Evolutionary conservation across 2,113 vertebrate genomes (phyloP).

Genomic region (Pituophis catenifer): DNA sequence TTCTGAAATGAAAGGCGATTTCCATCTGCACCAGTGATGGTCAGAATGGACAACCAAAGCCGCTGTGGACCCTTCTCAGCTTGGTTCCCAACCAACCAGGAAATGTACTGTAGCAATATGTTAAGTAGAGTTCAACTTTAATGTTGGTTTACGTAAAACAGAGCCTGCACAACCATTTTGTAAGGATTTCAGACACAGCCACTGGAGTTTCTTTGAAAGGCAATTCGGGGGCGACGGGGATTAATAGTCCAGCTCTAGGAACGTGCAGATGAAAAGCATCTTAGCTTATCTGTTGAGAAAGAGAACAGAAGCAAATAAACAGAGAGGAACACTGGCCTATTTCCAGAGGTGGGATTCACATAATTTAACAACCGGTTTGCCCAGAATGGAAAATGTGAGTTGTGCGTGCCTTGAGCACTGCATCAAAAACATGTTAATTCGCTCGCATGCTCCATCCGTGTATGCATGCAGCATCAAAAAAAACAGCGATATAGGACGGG

Average conservation of each 20-base stretch:
- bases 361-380: no score
- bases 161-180: not conserved
- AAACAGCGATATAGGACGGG: no score
- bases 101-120: not conserved
- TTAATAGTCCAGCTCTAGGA: constrained; percentile 16
- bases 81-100: not conserved
- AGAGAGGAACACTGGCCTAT: not conserved
- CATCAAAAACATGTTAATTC: no score
- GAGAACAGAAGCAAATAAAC: not conserved
- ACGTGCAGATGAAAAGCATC: constrained; percentile 53
- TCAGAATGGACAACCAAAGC: not conserved
- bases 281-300: constrained; percentile 53
- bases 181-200: constrained; percentile 35
- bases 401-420: no score
- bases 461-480: no score
- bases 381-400: no score
- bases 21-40: not conserved
- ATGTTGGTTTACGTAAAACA: constrained; percentile 7
- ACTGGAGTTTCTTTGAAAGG: constrained; percentile 42
- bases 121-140: not conserved
- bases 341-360: not conserved
- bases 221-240: constrained; percentile 14
- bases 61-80: no score
- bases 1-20: not conserved
- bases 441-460: no score